Conservation (phyloP, 37 sponge, comb jelly and placozoan genomes). For the Ephydatia muelleri region DNA sequence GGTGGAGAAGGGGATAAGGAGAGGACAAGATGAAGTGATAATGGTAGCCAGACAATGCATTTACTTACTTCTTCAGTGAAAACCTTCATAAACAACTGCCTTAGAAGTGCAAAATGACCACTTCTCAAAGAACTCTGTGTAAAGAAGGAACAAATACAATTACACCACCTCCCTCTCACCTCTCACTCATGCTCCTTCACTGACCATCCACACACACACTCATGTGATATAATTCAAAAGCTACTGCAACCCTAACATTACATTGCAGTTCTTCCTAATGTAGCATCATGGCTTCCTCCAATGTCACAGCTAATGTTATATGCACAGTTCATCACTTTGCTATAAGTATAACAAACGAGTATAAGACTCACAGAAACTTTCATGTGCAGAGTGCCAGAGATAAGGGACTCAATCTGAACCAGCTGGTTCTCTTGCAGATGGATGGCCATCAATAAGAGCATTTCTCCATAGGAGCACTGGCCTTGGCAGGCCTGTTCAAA, state of each 20-base stretch:
- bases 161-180: neutral
- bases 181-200: neutral
- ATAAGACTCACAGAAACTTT: conserved; percentile 40
- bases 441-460: conserved; percentile 76
- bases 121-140: conserved; percentile 39
- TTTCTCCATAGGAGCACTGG: conserved; percentile 67
- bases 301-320: no score
- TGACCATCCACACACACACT: neutral
- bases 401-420: conserved; percentile 65
- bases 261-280: neutral
- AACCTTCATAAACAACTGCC: conserved; percentile 62
- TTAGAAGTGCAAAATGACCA: conserved; percentile 50
- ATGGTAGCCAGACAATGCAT: neutral
- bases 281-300: no score
- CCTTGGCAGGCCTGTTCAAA: conserved; percentile 57
- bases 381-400: conserved; percentile 64
- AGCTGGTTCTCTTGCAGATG: conserved; percentile 78
- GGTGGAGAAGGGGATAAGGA: no score
- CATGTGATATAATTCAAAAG: neutral
- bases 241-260: neutral
- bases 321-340: no score
- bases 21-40: no score
- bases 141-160: neutral
- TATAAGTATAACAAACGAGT: neutral
- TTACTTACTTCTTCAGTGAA: conserved; percentile 67